Base-by-base conservation (phyloP, 1,140 invertebrate species). In the Psix sp. region DNA sequence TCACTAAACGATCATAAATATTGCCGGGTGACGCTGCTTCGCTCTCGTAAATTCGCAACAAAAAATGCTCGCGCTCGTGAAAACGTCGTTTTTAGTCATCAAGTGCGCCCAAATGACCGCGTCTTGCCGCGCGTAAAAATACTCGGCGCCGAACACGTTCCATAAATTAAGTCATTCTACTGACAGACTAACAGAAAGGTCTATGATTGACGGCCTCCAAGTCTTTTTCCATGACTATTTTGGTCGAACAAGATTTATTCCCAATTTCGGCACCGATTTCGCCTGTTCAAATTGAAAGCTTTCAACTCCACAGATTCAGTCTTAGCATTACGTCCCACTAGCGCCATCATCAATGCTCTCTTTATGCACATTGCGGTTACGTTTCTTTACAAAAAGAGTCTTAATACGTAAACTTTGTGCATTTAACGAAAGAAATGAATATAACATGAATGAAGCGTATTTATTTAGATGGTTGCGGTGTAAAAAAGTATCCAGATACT, bases 1-100 rank as follows among this genome's bases (percentile, higher is more conserved):
- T 74, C 75, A 72, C 80, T 81, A 80, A 81, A 80, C 78, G 77
- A 67, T 63, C 80, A 75, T 82, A 82, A 82, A 80, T 81, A 79
- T 81, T 51, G 74, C 79, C 74, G 74, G n/a, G n/a, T 57, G 77
- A 59, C 73, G n/a, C 63, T 71, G 56, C 56, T 74, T 77, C 57
- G 48, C 75, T 71, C 62, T 70, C 60, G 66, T 74, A 76, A 76
- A 77, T 77, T 63, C 21, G 26, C 65, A 33, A 54, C 63, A 67
- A 74, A 74, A 75, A 70, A 73, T 59, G 56, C 56, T 51, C 33
- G 20, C 48, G 39, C 66, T 70, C 66, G 72, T 79, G 77, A 74
- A 82, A 80, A 67, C 73, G 68, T 78, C 77, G 70, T 70, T 57
- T 57, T 74, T 63, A 52, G 56, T 63, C 71, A 60, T 67, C 70